Conservation (phyloP, 2,113 vertebrate genomes). For the Panthera uncia region DNA sequence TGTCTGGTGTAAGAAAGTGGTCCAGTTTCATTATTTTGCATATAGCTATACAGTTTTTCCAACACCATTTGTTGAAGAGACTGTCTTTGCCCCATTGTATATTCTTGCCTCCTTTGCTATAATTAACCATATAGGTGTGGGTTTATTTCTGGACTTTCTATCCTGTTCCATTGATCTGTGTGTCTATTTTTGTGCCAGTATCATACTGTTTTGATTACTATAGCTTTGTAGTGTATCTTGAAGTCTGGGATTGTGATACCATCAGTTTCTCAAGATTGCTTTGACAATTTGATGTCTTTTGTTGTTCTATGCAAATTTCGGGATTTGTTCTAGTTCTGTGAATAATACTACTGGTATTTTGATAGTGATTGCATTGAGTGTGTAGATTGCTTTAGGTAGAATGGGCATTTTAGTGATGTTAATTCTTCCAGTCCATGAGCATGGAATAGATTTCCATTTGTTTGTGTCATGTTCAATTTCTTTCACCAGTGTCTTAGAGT, state of each 20-base stretch:
- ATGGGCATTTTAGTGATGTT: not conserved
- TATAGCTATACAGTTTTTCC: not conserved
- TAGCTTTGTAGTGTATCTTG: not conserved
- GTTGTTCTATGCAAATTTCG: not conserved
- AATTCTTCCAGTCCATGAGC: not conserved
- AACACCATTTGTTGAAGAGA: not conserved
- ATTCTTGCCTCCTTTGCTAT: not conserved
- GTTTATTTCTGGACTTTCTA: not conserved
- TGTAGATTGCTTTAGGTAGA: not conserved
- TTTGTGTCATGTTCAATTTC: not conserved
- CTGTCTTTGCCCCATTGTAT: not conserved
- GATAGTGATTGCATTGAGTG: not conserved
- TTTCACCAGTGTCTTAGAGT: not conserved
- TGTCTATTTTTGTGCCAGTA: not conserved
- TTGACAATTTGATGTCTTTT: not conserved
- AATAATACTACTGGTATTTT: not conserved
- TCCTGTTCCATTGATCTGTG: not conserved
- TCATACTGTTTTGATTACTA: not conserved
- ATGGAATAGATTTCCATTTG: not conserved
- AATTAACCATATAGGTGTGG: not conserved
- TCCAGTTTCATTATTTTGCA: not conserved
- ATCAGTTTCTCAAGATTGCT: not conserved
- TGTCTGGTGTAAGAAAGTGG: not conserved
- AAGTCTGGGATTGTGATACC: not conserved
- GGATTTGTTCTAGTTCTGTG: not conserved